Conservation (phyloP, 1,140 invertebrate species). For the Listronotus bonariensis region DNA sequence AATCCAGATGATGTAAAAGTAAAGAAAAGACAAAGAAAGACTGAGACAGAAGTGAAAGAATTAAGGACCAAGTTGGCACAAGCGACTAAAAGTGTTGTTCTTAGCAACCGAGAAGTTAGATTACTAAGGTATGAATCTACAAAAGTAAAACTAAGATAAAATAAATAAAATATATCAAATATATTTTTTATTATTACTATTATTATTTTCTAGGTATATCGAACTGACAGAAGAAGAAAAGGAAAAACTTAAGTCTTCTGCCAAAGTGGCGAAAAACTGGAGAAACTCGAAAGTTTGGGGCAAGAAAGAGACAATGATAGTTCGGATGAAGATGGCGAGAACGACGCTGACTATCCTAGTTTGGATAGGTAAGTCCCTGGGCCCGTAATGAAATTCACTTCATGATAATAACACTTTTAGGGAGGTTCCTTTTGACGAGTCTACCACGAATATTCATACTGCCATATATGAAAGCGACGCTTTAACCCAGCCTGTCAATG, state of each 20-base stretch:
- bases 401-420: no score
- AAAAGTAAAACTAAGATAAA: no score
- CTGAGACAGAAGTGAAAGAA: constrained; percentile 88
- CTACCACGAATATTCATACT: no score
- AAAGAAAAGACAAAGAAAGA: constrained; percentile 85
- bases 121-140: constrained; percentile 68
- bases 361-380: constrained; percentile 63
- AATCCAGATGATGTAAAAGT: constrained; percentile 82
- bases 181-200: constrained; percentile 13
- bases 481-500: no score
- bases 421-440: no score
- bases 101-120: constrained; percentile 90
- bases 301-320: constrained; percentile 62
- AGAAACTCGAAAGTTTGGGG: constrained; percentile 80
- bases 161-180: not conserved
- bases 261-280: constrained; percentile 91
- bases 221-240: constrained; percentile 93
- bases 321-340: constrained; percentile 63
- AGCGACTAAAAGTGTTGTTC: constrained; percentile 82
- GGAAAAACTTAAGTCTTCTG: constrained; percentile 87
- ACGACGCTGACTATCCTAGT: constrained; percentile 76
- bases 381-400: no score
- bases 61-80: constrained; percentile 80
- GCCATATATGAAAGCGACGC: no score
- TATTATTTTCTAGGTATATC: constrained; percentile 67